Evolutionary conservation across 1,140 invertebrate genomes (phyloP).

Genomic region (Hetaerina americana): DNA sequence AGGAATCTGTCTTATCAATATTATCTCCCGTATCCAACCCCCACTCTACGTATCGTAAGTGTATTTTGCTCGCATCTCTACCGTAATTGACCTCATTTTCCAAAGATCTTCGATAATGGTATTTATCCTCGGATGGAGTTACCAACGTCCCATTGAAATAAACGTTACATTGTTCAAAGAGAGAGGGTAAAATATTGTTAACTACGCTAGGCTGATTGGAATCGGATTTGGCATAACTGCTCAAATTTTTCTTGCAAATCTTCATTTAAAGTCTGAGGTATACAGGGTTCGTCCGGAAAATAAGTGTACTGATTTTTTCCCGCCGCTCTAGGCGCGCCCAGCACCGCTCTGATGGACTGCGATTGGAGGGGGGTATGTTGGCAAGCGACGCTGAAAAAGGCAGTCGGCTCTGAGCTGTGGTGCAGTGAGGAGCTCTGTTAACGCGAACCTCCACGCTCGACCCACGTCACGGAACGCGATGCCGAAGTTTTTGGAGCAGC

Average conservation of each 20-base stretch:
- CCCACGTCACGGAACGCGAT: too few relatives aligned
- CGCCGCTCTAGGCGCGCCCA: too few relatives aligned
- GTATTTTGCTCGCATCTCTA: background rate
- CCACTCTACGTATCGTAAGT: background rate
- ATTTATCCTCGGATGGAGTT: background rate
- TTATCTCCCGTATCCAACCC: background rate
- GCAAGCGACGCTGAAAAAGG: too few relatives aligned
- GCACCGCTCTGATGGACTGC: too few relatives aligned
- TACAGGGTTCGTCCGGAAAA: too few relatives aligned
- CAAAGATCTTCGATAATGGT: background rate
- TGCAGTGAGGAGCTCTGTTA: too few relatives aligned
- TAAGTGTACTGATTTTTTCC: too few relatives aligned
- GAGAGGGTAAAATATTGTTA: background rate
- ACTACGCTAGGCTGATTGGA: background rate
- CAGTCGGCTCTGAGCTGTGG: too few relatives aligned
- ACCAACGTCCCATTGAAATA: background rate
- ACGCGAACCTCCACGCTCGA: too few relatives aligned
- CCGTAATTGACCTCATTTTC: background rate
- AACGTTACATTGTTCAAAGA: background rate
- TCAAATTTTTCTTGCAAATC: background rate
- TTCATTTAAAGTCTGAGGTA: background rate
- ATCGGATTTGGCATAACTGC: background rate
- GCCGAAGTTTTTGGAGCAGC: too few relatives aligned
- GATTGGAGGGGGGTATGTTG: too few relatives aligned
- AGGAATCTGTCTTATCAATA: background rate